These are phyloP conservation scores for Sialis lutaria DNA, from an alignment of 2,888 invertebrate species.

Conservation along the genomic window DNA sequence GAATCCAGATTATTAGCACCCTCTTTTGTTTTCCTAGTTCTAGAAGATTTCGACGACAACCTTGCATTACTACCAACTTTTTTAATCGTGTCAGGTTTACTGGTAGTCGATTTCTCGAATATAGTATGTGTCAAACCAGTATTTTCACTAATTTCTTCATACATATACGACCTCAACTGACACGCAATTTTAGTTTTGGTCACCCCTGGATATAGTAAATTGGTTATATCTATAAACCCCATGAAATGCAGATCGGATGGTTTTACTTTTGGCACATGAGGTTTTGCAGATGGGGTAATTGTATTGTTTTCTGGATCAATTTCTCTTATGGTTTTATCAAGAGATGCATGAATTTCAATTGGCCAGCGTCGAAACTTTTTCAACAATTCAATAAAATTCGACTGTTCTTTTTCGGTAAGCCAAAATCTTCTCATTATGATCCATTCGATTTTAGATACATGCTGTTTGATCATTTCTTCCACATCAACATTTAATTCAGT, in stretches of 20 bases:
- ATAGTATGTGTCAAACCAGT: slow-evolving; percentile 19
- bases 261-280: slow-evolving; percentile 8
- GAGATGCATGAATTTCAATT: slow-evolving; percentile 18
- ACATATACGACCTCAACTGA: slow-evolving; percentile 18
- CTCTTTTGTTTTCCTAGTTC: slow-evolving; percentile 3
- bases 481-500: slow-evolving; percentile 14
- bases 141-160: slow-evolving; percentile 16
- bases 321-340: background rate
- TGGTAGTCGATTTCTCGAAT: slow-evolving; percentile 16
- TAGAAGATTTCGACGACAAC: slow-evolving; percentile 2
- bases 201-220: slow-evolving; percentile 22
- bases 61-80: background rate
- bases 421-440: slow-evolving; percentile 19
- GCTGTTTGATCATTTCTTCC: slow-evolving; percentile 11
- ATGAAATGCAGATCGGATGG: slow-evolving; percentile 19
- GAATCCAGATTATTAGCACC: slow-evolving; percentile 1
- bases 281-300: background rate
- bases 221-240: slow-evolving; percentile 19
- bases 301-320: background rate
- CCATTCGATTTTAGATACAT: slow-evolving; percentile 18
- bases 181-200: slow-evolving; percentile 17
- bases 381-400: slow-evolving; percentile 15
- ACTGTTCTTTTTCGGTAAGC: slow-evolving; percentile 12
- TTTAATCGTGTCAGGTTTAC: slow-evolving; percentile 2
- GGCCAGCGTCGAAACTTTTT: slow-evolving; percentile 16